Evolutionary conservation across 2,888 invertebrate species (phyloP).

Genomic region (Gymnosoma rotundatum): DNA sequence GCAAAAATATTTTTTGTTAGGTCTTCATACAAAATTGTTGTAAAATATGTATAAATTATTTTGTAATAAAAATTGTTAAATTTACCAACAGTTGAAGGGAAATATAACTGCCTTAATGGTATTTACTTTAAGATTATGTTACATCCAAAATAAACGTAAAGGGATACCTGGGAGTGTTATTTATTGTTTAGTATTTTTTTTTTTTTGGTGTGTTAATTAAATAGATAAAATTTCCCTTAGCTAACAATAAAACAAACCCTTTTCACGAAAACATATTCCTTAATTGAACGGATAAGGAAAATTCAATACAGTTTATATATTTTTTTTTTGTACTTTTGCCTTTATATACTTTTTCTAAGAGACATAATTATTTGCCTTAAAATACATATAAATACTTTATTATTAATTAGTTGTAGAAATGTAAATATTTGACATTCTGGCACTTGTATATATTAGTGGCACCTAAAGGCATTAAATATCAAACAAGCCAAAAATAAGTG

Average conservation of each 20-base stretch:
- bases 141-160: constrained; percentile 9
- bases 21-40: no score
- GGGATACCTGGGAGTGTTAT: constrained; percentile 34
- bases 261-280: no score
- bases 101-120: constrained; percentile 22
- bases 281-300: no score
- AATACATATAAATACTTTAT: neutral
- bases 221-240: constrained; percentile 14
- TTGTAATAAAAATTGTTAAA: neutral
- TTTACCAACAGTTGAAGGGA: neutral
- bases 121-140: constrained; percentile 48
- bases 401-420: constrained; percentile 1
- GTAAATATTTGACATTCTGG: constrained; percentile 36
- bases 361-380: no score
- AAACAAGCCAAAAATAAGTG: no score
- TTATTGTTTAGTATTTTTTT: neutral
- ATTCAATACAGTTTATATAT: no score
- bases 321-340: no score
- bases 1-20: no score
- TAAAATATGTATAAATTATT: neutral
- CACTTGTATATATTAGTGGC: constrained; percentile 9
- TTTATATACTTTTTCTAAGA: no score
- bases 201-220: constrained; percentile 22
- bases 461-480: no score
- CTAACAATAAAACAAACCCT: no score